phyloP scores from a whole-genome alignment of 2,797 vertebrate genomes.

The Sebastes reedi region DNA sequence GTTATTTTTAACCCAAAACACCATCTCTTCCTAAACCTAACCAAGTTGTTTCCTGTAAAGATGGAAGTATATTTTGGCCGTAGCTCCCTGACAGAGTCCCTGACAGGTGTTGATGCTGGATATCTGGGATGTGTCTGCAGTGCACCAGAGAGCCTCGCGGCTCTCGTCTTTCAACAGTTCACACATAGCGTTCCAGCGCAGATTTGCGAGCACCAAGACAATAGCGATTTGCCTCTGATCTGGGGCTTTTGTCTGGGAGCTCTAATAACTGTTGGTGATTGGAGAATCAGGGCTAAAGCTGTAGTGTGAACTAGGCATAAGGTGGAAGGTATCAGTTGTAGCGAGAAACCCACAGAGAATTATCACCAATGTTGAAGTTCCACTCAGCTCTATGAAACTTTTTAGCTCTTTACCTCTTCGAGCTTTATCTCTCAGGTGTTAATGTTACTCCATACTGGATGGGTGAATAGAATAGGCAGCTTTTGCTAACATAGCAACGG shows the following conservation, averaged over 20 bases:
- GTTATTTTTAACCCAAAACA: too few relatives aligned
- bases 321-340: neutral
- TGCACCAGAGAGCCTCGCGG: neutral
- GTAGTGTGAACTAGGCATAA: neutral
- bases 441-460: neutral
- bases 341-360: neutral
- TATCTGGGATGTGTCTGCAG: neutral
- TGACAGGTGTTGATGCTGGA: neutral
- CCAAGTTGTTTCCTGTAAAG: neutral
- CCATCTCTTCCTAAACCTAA: too few relatives aligned
- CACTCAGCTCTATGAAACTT: neutral
- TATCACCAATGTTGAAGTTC: neutral
- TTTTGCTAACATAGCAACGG: neutral
- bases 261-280: neutral
- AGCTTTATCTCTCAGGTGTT: too few relatives aligned
- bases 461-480: neutral
- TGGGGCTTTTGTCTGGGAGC: neutral
- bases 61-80: neutral
- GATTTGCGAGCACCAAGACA: neutral
- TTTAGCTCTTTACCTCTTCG: too few relatives aligned
- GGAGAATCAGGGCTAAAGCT: neutral
- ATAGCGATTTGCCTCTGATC: neutral
- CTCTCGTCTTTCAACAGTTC: neutral
- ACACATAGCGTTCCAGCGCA: neutral
- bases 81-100: neutral